These are phyloP conservation scores for Boulengeromyrus knoepffleri DNA, from an alignment of 2,113 vertebrate species.

Conservation along the genomic window DNA sequence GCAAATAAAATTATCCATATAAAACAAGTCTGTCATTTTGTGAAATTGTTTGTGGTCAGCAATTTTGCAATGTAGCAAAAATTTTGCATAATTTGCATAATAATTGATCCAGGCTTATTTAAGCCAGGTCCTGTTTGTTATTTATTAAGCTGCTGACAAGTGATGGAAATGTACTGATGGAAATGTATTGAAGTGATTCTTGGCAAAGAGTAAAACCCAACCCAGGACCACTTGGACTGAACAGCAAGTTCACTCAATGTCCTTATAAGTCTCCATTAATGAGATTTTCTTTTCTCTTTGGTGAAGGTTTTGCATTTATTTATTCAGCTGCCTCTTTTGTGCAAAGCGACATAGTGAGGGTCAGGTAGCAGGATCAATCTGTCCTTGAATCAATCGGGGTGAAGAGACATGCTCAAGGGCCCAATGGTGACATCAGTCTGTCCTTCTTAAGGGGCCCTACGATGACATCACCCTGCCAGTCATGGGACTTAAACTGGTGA, in stretches of 20 bases:
- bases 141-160: neutral
- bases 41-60: neutral
- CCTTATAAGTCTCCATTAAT: neutral
- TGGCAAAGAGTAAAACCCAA: neutral
- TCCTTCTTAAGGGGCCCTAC: neutral
- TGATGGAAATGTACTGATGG: neutral
- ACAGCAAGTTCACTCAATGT: neutral
- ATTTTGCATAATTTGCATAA: neutral
- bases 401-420: neutral
- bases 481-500: neutral
- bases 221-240: neutral
- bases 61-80: neutral
- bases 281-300: neutral
- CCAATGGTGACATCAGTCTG: neutral
- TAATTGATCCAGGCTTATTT: neutral
- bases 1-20: neutral
- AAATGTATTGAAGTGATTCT: neutral
- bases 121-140: neutral
- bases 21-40: neutral
- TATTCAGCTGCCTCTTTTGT: neutral
- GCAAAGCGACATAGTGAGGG: neutral
- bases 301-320: neutral
- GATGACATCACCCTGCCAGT: neutral
- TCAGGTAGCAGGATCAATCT: neutral
- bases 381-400: neutral